These are phyloP conservation scores for Ischnura elegans DNA, from an alignment of 2,888 invertebrate species.

Conservation along the genomic window DNA sequence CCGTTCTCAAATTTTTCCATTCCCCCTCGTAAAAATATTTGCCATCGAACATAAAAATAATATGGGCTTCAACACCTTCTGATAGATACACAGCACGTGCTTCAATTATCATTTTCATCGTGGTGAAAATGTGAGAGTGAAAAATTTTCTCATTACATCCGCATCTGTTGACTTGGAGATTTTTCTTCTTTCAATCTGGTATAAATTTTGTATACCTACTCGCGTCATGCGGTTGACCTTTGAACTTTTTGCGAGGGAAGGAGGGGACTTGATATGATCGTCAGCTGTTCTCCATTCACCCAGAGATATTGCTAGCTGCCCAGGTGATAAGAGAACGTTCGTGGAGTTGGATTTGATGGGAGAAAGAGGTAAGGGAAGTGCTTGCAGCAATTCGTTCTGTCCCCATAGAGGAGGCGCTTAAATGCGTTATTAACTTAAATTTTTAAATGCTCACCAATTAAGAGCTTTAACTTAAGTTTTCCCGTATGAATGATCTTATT, in stretches of 20 bases:
- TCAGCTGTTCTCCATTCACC: not conserved
- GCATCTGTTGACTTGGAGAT: not conserved
- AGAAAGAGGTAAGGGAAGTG: not conserved
- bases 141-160: not conserved
- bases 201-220: not conserved
- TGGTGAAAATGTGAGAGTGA: not conserved
- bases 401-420: no score
- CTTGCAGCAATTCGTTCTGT: not conserved
- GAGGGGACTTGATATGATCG: not conserved
- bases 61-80: not conserved
- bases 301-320: not conserved
- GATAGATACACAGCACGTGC: not conserved
- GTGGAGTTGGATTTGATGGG: not conserved
- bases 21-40: not conserved
- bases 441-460: no score
- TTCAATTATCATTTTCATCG: not conserved
- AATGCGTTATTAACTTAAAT: no score
- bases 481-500: no score
- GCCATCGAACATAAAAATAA: not conserved
- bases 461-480: no score
- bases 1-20: not conserved
- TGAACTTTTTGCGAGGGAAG: not conserved
- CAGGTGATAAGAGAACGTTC: not conserved
- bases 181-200: not conserved
- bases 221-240: not conserved